Evolutionary conservation across 2,888 invertebrate species (phyloP).

Genomic region (Byasa hedistus): DNA sequence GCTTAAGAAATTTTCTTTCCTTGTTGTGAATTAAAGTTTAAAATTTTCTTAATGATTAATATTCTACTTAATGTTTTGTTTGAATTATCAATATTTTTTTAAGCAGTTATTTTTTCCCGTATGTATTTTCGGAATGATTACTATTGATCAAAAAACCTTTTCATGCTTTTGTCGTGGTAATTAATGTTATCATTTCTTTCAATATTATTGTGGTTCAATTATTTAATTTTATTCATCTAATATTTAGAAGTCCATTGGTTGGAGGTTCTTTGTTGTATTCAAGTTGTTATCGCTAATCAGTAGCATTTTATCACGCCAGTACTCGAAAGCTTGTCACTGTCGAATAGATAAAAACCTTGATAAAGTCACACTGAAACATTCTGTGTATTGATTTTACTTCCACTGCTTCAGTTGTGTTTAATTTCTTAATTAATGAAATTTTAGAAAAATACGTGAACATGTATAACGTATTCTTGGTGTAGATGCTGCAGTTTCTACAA

Average conservation of each 20-base stretch:
- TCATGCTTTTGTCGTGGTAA: not conserved
- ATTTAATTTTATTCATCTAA: not conserved
- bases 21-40: too few relatives aligned
- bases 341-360: conserved; percentile 61
- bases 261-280: conserved; percentile 14
- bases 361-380: conserved; percentile 59
- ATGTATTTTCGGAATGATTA: too few relatives aligned
- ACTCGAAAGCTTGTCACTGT: conserved; percentile 53
- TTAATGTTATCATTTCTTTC: not conserved
- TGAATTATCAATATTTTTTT: too few relatives aligned
- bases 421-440: not conserved
- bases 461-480: too few relatives aligned
- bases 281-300: conserved; percentile 61
- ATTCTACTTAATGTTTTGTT: too few relatives aligned
- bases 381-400: conserved; percentile 65
- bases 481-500: too few relatives aligned
- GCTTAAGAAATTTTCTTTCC: too few relatives aligned
- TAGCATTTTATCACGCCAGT: conserved; percentile 61
- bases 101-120: too few relatives aligned
- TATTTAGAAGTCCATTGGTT: not conserved
- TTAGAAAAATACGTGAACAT: not conserved
- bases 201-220: not conserved
- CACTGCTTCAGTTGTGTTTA: conserved; percentile 34
- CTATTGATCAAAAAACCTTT: too few relatives aligned
- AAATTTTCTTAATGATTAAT: too few relatives aligned